Conservation (phyloP, 2,888 invertebrate genomes). For the Catonia carolina region DNA sequence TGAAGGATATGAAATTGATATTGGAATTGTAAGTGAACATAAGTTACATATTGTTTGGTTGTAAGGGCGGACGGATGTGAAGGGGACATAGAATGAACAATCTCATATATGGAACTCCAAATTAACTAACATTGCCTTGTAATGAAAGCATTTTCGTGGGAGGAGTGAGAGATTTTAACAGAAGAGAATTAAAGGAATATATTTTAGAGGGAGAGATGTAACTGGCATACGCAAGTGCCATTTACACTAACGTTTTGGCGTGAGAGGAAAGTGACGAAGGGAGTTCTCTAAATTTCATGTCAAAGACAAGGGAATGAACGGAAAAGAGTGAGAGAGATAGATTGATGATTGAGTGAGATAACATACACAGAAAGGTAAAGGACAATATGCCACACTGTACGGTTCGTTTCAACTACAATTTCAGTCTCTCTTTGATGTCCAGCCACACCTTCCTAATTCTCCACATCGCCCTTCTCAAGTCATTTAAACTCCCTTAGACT, state of each 20-base stretch:
- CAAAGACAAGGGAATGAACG: slow-evolving; percentile 1
- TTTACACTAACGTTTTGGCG: background rate
- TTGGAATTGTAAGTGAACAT: no score
- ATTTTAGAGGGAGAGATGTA: background rate
- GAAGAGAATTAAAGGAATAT: slow-evolving; percentile 2
- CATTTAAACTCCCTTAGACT: slow-evolving; percentile 4
- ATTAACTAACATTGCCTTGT: slow-evolving; percentile 3
- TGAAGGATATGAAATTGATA: no score
- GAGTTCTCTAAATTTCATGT: slow-evolving; percentile 6
- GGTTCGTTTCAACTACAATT: slow-evolving; percentile 9
- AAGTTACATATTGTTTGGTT: no score
- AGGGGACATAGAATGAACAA: slow-evolving; percentile 5
- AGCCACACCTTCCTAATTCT: slow-evolving; percentile 4
- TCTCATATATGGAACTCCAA: background rate
- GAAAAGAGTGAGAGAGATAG: no score
- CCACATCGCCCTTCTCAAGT: slow-evolving; percentile 2
- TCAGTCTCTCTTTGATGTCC: slow-evolving; percentile 12
- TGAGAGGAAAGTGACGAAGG: background rate
- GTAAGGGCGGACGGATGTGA: no score
- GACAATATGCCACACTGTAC: slow-evolving; percentile 2
- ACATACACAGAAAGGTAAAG: no score
- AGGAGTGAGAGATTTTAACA: background rate
- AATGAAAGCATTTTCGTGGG: background rate
- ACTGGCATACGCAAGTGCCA: slow-evolving; percentile 1
- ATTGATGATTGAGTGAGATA: background rate